phyloP scores from a whole-genome alignment of 2,113 vertebrate species.

The Seriola aureovittata region DNA sequence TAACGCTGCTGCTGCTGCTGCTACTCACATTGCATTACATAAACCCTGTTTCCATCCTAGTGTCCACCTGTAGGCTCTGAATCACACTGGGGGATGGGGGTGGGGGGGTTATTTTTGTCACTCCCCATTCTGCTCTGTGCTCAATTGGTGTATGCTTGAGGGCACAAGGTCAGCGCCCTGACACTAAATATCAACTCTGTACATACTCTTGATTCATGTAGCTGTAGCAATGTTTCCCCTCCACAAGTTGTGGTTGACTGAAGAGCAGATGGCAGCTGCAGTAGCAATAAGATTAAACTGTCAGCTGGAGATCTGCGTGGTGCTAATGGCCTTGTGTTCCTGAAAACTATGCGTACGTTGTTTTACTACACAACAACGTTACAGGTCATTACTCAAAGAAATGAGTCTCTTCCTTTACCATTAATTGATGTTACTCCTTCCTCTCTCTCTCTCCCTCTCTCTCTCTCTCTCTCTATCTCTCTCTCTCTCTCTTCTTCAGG shows the following conservation, averaged over 20 bases:
- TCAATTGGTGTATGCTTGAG: neutral
- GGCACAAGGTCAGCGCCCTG: neutral
- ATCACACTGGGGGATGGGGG: neutral
- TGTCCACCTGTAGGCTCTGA: neutral
- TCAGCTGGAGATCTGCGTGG: slow-evolving; percentile 17
- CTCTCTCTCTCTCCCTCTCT: neutral
- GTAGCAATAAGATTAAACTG: neutral
- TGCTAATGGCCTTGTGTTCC: slow-evolving; percentile 5
- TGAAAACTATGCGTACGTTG: slow-evolving; percentile 11
- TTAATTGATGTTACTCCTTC: slow-evolving; percentile 5
- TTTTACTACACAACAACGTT: slow-evolving; percentile 1
- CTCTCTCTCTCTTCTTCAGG: slow-evolving; percentile 74
- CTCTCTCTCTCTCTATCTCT: slow-evolving; percentile 2
- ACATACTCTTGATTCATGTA: slow-evolving; percentile 12
- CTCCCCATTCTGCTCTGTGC: neutral
- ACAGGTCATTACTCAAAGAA: neutral
- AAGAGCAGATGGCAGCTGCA: slow-evolving; percentile 4
- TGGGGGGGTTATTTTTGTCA: neutral
- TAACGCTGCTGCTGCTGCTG: neutral
- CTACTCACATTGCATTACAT: neutral
- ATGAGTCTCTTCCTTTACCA: neutral
- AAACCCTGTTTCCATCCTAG: neutral
- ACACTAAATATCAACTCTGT: neutral
- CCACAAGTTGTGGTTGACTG: slow-evolving; percentile 2
- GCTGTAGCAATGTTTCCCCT: neutral